Conservation (phyloP, 1,140 invertebrate species). For the Eumeta japonica region DNA sequence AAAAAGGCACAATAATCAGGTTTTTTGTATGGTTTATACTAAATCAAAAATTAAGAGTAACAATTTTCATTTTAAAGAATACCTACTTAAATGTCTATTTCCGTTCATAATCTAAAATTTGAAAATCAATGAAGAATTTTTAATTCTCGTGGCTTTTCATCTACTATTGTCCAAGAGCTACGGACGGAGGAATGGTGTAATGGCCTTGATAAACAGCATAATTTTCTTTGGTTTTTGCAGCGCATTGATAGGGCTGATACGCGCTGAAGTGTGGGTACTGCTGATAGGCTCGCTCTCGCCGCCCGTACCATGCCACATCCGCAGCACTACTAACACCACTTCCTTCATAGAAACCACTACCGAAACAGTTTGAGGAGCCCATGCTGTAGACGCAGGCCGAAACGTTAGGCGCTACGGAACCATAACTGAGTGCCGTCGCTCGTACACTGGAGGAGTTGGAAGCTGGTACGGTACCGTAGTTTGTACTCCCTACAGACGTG, state of each 20-base stretch:
- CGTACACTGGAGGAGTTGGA: constrained; percentile 18
- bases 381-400: too few species aligned
- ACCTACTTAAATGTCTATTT: too few species aligned
- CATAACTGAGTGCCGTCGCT: constrained; percentile 29
- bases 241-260: constrained; percentile 43
- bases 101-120: too few species aligned
- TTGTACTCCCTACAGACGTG: constrained; percentile 29
- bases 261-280: constrained; percentile 30
- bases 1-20: too few species aligned
- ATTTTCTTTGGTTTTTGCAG: constrained; percentile 48
- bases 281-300: constrained; percentile 38
- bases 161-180: constrained; percentile 49
- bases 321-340: constrained; percentile 6
- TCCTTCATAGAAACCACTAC: neutral
- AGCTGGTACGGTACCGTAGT: constrained; percentile 35
- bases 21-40: too few species aligned
- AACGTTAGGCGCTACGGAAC: constrained; percentile 24
- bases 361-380: neutral
- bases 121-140: too few species aligned
- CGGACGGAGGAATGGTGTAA: constrained; percentile 46
- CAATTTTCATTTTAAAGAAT: too few species aligned
- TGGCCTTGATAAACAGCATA: constrained; percentile 53
- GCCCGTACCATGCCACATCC: constrained; percentile 2
- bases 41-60: too few species aligned
- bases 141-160: neutral